Conservation (phyloP, 2,888 invertebrate species). For the Caenorhabditis doughertyi region DNA sequence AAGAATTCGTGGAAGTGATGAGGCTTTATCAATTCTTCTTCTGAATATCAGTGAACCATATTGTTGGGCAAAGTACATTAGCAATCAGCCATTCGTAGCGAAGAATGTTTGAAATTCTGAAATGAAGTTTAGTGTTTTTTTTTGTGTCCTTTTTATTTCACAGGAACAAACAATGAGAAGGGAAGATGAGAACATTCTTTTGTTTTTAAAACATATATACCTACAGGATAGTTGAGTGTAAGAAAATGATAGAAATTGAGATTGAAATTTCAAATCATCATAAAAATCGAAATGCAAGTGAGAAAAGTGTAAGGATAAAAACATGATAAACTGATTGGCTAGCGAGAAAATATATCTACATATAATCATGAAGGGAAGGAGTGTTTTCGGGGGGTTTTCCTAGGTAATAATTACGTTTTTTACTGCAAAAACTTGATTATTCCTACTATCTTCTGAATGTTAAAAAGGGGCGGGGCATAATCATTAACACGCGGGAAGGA, state of each 20-base stretch:
- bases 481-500: conserved; percentile 7
- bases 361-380: conserved; percentile 1
- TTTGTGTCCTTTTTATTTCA: neutral
- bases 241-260: conserved; percentile 20
- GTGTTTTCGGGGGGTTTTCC: neutral
- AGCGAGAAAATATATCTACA: conserved; percentile 24
- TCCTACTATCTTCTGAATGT: neutral
- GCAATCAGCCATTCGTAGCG: conserved; percentile 50
- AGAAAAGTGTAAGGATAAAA: neutral
- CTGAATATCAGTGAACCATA: conserved; percentile 61
- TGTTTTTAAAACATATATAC: conserved; percentile 40
- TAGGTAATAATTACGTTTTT: neutral
- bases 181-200: neutral
- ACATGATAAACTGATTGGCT: neutral
- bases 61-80: conserved; percentile 66
- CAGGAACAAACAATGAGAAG: neutral
- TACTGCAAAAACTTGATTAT: neutral
- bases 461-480: neutral
- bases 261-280: conserved; percentile 5
- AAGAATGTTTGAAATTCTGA: conserved; percentile 47
- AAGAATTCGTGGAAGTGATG: conserved; percentile 13
- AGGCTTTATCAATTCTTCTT: conserved; percentile 37
- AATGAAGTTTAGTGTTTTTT: neutral
- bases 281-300: conserved; percentile 16
- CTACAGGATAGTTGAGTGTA: conserved; percentile 28